Percentiles rank a stretch among this genome's conserved stretches.
These are phyloP conservation scores for Shinisaurus crocodilurus DNA, from an alignment of 2,113 vertebrate genomes.

Conservation along the genomic window DNA sequence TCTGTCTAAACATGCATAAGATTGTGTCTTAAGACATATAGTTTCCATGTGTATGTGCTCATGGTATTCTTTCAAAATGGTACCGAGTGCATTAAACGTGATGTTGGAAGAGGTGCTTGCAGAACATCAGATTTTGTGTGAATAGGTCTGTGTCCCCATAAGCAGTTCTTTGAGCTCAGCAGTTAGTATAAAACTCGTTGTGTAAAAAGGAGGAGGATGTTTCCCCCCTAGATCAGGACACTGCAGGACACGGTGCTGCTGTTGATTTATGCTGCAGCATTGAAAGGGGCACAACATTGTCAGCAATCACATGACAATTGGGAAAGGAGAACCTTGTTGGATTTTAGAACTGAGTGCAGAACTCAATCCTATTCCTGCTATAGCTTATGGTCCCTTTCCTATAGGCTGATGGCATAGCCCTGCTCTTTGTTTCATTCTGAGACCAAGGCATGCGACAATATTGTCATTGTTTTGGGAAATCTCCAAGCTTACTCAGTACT, in stretches of 20 bases:
- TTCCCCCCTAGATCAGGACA: accelerated
- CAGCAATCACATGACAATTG: constrained; percentile 10
- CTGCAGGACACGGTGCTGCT: neutral
- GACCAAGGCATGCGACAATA: neutral
- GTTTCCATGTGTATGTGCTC: neutral
- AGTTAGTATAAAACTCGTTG: neutral
- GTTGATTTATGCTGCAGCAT: neutral
- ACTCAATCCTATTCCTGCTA: too few species aligned
- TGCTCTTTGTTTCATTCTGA: neutral
- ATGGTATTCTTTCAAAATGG: neutral
- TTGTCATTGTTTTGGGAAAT: neutral
- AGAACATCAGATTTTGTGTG: neutral
- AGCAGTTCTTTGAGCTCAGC: neutral
- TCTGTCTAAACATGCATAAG: too few species aligned
- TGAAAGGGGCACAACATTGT: neutral
- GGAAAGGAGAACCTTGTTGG: constrained; percentile 34
- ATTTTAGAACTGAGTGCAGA: constrained; percentile 10
- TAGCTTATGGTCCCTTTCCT: too few species aligned
- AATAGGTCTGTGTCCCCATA: neutral
- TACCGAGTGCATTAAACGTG: neutral
- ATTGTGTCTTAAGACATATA: neutral
- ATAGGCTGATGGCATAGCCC: neutral
- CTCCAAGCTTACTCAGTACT: neutral
- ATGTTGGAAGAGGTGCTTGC: neutral
- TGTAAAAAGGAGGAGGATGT: neutral